phyloP scores from a whole-genome alignment of 1,140 invertebrate genomes.

The Eumaeus atala region DNA sequence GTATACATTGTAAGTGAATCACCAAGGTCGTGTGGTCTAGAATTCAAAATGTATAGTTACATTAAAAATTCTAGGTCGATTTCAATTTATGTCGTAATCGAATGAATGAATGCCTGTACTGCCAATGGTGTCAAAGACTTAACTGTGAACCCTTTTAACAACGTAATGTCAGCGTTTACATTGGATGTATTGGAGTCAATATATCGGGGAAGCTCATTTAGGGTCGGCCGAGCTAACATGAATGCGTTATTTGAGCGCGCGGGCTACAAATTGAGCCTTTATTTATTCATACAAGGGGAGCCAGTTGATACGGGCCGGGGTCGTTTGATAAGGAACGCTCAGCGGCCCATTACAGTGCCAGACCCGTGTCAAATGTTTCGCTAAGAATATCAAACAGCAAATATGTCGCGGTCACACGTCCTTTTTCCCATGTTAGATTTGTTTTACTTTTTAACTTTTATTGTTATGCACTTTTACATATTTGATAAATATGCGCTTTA shows the following conservation, averaged over 20 bases:
- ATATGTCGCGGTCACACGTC: constrained; percentile 21
- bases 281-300: constrained; percentile 68
- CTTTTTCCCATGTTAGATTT: no score
- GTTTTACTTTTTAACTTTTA: no score
- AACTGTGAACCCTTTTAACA: no score
- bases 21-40: no score
- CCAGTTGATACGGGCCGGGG: constrained; percentile 65
- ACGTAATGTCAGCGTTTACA: constrained; percentile 23
- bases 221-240: constrained; percentile 45
- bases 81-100: no score
- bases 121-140: not conserved
- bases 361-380: constrained; percentile 38
- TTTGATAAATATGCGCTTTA: no score
- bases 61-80: no score
- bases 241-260: constrained; percentile 53
- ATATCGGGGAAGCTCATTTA: constrained; percentile 40
- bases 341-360: constrained; percentile 44
- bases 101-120: no score
- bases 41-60: no score
- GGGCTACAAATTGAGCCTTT: constrained; percentile 69
- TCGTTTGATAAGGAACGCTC: constrained; percentile 60
- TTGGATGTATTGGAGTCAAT: constrained; percentile 27
- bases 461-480: no score
- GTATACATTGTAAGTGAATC: no score
- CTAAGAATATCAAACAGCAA: constrained; percentile 39